phyloP scores from a whole-genome alignment of 2,797 vertebrate genomes.

The Octomys mimax region DNA sequence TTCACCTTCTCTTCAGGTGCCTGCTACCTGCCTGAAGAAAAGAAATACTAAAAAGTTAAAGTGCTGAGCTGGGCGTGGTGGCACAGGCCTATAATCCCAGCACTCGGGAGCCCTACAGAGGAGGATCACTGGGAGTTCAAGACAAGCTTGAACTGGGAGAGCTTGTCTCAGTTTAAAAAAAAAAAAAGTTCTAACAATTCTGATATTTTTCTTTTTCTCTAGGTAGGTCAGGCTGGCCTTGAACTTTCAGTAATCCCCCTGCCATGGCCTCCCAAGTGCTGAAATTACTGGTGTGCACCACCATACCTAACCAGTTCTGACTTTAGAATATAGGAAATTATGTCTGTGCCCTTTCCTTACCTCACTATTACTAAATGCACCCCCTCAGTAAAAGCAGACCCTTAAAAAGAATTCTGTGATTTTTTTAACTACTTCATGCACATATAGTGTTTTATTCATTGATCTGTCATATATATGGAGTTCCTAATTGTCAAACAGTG shows the following conservation, averaged over 20 bases:
- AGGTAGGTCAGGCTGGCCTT: background rate
- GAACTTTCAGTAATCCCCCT: background rate
- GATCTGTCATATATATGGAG: background rate
- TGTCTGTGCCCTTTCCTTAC: background rate
- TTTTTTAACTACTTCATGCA: conserved; percentile 60
- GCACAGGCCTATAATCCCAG: too few species aligned
- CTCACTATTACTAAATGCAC: conserved; percentile 18
- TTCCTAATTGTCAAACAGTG: conserved; percentile 52
- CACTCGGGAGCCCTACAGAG: too few species aligned
- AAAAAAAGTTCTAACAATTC: background rate
- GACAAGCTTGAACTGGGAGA: too few species aligned
- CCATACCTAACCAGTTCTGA: background rate
- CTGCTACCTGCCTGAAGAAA: conserved; percentile 46
- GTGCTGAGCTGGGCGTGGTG: background rate
- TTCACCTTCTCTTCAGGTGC: conserved; percentile 22
- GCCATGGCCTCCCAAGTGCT: background rate
- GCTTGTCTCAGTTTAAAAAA: too few species aligned
- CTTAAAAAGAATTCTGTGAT: conserved; percentile 53
- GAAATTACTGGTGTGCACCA: background rate
- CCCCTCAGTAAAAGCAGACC: conserved; percentile 61
- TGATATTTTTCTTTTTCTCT: background rate
- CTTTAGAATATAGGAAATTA: conserved; percentile 56
- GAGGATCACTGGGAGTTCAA: too few species aligned
- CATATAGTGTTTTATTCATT: conserved; percentile 28
- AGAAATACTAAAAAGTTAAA: conserved; percentile 40